These are phyloP conservation scores for Geotrypetes seraphini DNA, from an alignment of 2,797 vertebrate genomes.

Conservation along the genomic window DNA sequence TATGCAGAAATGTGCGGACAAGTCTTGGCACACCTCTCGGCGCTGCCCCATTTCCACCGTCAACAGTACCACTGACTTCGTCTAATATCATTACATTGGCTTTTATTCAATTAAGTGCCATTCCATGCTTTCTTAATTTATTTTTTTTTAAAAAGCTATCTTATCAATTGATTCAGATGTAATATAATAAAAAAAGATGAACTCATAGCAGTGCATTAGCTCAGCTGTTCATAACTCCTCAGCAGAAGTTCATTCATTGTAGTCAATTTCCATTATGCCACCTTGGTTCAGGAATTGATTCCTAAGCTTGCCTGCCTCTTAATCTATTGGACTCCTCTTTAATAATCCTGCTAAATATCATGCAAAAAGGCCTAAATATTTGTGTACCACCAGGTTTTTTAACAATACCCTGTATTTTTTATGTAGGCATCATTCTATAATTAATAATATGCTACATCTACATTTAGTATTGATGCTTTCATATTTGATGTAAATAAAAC, in stretches of 20 bases:
- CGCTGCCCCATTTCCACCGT: conserved; percentile 79
- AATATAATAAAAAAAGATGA: conserved; percentile 97
- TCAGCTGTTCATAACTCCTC: conserved; percentile 83
- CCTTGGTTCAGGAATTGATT: conserved; percentile 66
- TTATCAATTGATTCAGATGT: conserved; percentile 98
- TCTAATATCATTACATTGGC: conserved; percentile 92
- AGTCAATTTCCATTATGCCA: conserved; percentile 73
- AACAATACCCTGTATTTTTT: too few species aligned
- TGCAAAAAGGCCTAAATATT: conserved; percentile 38
- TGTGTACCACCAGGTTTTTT: too few species aligned
- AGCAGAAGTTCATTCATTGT: conserved; percentile 60
- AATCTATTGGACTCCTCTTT: conserved; percentile 58
- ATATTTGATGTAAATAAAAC: too few species aligned
- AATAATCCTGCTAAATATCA: conserved; percentile 42
- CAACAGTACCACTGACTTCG: conserved; percentile 82
- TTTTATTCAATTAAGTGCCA: conserved; percentile 98
- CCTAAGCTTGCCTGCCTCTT: conserved; percentile 58
- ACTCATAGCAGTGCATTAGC: conserved; percentile 92
- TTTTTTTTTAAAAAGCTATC: conserved; percentile 67
- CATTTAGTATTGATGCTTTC: too few species aligned
- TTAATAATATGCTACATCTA: too few species aligned
- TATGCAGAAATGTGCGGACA: conserved; percentile 60
- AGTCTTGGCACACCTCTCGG: conserved; percentile 63
- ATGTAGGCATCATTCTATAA: too few species aligned
- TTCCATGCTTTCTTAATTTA: conserved; percentile 77